Evolutionary conservation across 2,113 vertebrate genomes (phyloP), one percentile per base, ranked within the genome.

Genomic region (Cichladusa arquata): DNA sequence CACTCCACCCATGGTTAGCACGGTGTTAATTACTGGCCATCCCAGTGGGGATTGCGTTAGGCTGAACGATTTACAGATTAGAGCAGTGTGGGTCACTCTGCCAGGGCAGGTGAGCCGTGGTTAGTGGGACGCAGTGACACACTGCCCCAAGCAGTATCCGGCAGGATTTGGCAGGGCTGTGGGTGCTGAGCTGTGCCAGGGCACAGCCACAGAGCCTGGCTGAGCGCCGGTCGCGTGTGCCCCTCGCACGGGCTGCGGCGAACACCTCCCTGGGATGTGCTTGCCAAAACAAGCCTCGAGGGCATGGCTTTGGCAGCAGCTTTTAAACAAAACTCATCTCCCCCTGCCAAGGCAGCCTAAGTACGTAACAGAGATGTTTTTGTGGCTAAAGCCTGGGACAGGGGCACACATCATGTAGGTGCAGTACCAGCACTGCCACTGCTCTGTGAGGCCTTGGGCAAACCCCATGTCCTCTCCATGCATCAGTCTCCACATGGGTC

Each of bases 161-260:
- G 34, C 29, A 10, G 64, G 38, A 18, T 51, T 45, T 8, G 20
- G 66, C 48, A 3, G 0, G 50, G 48, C 34, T 23, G 38, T 3
- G 4, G 56, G 3, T 5, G 8, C 22, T 0, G 31, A 70, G 87
- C 90, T 5, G 72, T 77, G 72, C 84, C 12, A 3, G 62, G 62
- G 38, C 67, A 26, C 0, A 1, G 67, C 48, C 0, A 0, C 60
- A 11, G 64, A 48, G 57, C 40, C n/a, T 16, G 62, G 62, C 66
- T 8, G 67, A n/a, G 79, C 0, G 0, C 47, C 1, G 1, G 57
- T 17, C 1, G 0, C 2, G 0, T 14, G 34, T 62, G 85, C 26
- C 78, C 85, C n/a, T 19, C 1, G 19, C 73, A n/a, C 0, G 0
- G 79, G 44, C 92, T 62, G 77, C 50, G 19, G 72, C n/a, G 5